These are phyloP conservation scores for Pseudomyrmex sp. DNA, from an alignment of 1,140 invertebrate species.

Conservation along the genomic window DNA sequence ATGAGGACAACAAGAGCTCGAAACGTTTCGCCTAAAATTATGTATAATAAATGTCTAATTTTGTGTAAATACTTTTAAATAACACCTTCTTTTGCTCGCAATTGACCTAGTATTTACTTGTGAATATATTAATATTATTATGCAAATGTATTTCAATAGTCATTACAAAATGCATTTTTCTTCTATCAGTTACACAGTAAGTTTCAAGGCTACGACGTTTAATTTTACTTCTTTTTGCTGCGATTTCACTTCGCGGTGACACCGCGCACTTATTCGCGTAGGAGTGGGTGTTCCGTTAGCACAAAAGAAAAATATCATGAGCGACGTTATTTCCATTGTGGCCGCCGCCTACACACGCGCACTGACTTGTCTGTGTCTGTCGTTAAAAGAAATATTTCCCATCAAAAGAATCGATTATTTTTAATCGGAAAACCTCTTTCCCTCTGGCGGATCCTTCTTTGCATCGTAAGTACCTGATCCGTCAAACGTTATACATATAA, in stretches of 20 bases:
- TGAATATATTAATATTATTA: too few species aligned
- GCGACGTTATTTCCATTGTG: slow-evolving; percentile 33
- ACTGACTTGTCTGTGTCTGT: neutral
- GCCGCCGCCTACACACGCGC: neutral
- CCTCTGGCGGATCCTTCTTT: neutral
- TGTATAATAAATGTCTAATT: too few species aligned
- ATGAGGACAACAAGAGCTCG: too few species aligned
- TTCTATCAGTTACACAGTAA: neutral
- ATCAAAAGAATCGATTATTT: slow-evolving; percentile 32
- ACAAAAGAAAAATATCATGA: slow-evolving; percentile 40
- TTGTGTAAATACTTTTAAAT: too few species aligned
- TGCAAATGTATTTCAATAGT: too few species aligned
- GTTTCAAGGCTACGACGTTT: neutral
- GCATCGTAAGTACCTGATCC: neutral
- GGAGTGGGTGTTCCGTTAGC: slow-evolving; percentile 11
- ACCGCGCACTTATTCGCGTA: slow-evolving; percentile 5
- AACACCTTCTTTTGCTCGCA: too few species aligned
- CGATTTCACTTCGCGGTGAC: neutral
- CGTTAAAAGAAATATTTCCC: neutral
- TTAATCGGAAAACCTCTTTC: neutral
- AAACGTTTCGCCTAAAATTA: too few species aligned
- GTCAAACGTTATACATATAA: neutral
- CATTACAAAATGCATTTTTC: too few species aligned
- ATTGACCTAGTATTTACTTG: too few species aligned
- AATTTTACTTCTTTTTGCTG: slow-evolving; percentile 18